These are phyloP conservation scores for Cotesia chilonis DNA, from an alignment of 1,140 invertebrate species.

Conservation along the genomic window DNA sequence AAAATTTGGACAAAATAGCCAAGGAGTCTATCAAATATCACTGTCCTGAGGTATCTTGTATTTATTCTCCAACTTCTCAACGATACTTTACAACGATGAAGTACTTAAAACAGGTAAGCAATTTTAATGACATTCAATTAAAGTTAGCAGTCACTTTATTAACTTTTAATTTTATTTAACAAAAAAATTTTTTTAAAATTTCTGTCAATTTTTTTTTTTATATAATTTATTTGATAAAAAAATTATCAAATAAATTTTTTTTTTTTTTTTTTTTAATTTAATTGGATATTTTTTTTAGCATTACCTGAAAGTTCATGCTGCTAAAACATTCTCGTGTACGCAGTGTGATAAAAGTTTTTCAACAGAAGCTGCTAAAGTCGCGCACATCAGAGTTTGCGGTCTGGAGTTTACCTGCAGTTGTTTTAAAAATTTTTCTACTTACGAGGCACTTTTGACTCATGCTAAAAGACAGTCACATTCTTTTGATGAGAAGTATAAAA, in stretches of 20 bases:
- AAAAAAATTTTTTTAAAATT: neutral
- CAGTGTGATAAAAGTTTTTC: slow-evolving; percentile 69
- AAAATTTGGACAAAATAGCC: slow-evolving; percentile 51
- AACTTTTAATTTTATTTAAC: slow-evolving; percentile 8
- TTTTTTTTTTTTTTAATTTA: neutral
- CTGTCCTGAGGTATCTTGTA: slow-evolving; percentile 59
- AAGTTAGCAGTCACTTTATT: neutral
- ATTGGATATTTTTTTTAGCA: slow-evolving; percentile 61
- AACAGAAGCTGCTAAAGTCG: slow-evolving; percentile 61
- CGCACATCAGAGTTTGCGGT: slow-evolving; percentile 66
- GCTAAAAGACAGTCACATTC: slow-evolving; percentile 66
- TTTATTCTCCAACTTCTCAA: slow-evolving; percentile 55
- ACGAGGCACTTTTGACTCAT: slow-evolving; percentile 70
- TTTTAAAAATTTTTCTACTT: slow-evolving; percentile 63
- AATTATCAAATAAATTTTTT: no score
- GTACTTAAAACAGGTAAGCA: slow-evolving; percentile 62
- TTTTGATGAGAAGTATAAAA: slow-evolving; percentile 59
- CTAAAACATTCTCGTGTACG: slow-evolving; percentile 66
- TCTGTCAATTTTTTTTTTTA: no score
- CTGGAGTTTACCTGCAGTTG: slow-evolving; percentile 67
- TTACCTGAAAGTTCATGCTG: slow-evolving; percentile 71
- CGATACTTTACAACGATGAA: slow-evolving; percentile 61
- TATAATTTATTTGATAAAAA: no score
- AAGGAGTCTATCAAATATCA: slow-evolving; percentile 57
- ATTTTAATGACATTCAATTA: neutral